These are phyloP conservation scores for Helleia helle DNA, from an alignment of 2,888 invertebrate species.

Conservation along the genomic window DNA sequence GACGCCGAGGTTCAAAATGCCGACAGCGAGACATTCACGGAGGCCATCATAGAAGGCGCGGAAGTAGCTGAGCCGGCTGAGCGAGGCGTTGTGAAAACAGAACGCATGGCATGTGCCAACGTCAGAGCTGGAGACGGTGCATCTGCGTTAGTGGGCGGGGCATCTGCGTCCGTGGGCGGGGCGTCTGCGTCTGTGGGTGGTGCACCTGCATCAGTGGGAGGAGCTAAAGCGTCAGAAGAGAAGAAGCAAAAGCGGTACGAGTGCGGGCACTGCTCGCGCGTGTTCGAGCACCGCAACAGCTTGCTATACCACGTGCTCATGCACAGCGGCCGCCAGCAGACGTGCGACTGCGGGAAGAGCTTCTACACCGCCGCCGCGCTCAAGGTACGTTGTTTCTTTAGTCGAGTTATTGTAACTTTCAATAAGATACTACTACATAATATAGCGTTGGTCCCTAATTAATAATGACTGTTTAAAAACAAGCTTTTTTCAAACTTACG, in stretches of 20 bases:
- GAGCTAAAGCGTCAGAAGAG: too few relatives aligned
- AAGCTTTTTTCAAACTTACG: too few relatives aligned
- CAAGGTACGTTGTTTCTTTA: conserved; percentile 78
- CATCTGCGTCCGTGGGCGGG: too few relatives aligned
- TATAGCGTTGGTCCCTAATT: too few relatives aligned
- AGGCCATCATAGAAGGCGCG: conserved; percentile 30
- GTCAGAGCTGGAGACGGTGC: not conserved
- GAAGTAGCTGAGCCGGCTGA: not conserved
- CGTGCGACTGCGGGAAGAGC: conserved; percentile 86
- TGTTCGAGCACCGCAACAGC: conserved; percentile 88
- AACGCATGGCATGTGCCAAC: not conserved
- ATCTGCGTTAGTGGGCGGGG: too few relatives aligned
- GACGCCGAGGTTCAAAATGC: conserved; percentile 37
- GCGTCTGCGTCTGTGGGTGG: too few relatives aligned
- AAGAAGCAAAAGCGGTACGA: conserved; percentile 52
- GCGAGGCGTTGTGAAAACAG: too few relatives aligned
- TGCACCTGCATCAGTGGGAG: conserved; percentile 15
- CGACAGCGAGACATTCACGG: conserved; percentile 26
- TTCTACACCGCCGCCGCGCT: conserved; percentile 88
- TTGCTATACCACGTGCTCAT: conserved; percentile 87
- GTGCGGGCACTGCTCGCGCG: conserved; percentile 80
- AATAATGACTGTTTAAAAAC: too few relatives aligned
- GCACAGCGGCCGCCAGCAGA: conserved; percentile 84
- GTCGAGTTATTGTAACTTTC: too few relatives aligned
- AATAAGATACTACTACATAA: too few relatives aligned